These are phyloP conservation scores for Lysandra coridon DNA, from an alignment of 2,888 invertebrate species.

Conservation along the genomic window DNA sequence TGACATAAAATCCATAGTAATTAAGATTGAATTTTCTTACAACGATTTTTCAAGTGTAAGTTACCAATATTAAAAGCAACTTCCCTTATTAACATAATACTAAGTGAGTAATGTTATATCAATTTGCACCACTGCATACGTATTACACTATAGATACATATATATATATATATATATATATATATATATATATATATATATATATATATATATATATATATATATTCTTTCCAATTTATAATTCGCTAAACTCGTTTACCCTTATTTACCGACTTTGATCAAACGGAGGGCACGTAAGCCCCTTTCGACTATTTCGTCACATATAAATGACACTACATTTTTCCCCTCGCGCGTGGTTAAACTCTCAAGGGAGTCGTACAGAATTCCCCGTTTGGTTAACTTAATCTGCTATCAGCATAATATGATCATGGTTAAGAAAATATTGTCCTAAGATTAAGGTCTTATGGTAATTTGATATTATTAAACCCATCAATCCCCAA, in stretches of 20 bases:
- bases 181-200: too few relatives aligned
- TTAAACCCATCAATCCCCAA: too few relatives aligned
- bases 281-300: neutral
- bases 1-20: neutral
- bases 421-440: neutral
- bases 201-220: neutral
- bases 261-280: conserved; percentile 8
- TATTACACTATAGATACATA: too few relatives aligned
- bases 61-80: too few relatives aligned
- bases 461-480: too few relatives aligned
- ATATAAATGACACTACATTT: conserved; percentile 18
- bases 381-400: neutral
- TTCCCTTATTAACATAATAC: too few relatives aligned
- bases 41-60: neutral
- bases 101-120: too few relatives aligned
- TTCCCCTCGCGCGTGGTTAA: conserved; percentile 3
- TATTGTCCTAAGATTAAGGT: neutral
- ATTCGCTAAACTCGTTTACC: neutral
- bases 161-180: too few relatives aligned
- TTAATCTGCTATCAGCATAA: conserved; percentile 5
- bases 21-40: neutral
- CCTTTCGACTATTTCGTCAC: conserved; percentile 13
- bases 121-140: too few relatives aligned
- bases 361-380: neutral
- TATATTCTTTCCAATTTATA: neutral